phyloP scores from a whole-genome alignment of 2,888 invertebrate species.

The Strigamia transsilvanica region DNA sequence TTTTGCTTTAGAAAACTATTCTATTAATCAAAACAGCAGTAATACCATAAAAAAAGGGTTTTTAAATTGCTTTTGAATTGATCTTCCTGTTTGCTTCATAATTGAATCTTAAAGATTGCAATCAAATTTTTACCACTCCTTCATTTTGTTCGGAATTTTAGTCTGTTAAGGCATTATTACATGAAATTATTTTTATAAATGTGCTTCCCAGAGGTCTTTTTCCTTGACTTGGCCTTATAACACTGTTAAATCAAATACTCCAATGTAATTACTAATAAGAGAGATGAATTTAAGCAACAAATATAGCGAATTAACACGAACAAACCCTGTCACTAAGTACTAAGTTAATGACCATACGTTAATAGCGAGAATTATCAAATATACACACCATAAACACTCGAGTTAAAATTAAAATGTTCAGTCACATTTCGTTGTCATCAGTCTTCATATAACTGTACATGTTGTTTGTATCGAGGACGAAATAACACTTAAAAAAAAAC shows the following conservation, averaged over 20 bases:
- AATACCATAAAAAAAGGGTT: too few relatives aligned
- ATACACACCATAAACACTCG: neutral
- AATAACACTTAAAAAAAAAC: neutral
- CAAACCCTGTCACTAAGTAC: neutral
- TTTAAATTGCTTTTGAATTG: too few relatives aligned
- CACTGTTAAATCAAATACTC: constrained; percentile 1
- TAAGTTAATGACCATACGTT: neutral
- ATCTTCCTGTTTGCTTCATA: neutral
- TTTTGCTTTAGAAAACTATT: too few relatives aligned
- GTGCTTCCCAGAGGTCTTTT: constrained; percentile 29
- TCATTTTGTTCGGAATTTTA: neutral
- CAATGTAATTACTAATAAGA: neutral
- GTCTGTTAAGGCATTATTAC: neutral
- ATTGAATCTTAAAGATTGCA: neutral
- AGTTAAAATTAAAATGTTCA: neutral
- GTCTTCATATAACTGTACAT: neutral
- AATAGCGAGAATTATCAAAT: neutral
- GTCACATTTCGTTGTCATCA: neutral
- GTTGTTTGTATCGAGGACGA: neutral
- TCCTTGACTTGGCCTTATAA: constrained; percentile 1
- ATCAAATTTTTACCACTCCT: neutral
- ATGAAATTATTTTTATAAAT: constrained; percentile 37
- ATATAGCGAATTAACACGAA: neutral
- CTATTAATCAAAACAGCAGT: too few relatives aligned
- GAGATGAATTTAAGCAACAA: neutral